Percentiles rank a stretch among this genome's conserved stretches.
These are phyloP conservation scores for Lasioglossum zephyrum DNA, from an alignment of 2,888 invertebrate genomes.

Conservation along the genomic window DNA sequence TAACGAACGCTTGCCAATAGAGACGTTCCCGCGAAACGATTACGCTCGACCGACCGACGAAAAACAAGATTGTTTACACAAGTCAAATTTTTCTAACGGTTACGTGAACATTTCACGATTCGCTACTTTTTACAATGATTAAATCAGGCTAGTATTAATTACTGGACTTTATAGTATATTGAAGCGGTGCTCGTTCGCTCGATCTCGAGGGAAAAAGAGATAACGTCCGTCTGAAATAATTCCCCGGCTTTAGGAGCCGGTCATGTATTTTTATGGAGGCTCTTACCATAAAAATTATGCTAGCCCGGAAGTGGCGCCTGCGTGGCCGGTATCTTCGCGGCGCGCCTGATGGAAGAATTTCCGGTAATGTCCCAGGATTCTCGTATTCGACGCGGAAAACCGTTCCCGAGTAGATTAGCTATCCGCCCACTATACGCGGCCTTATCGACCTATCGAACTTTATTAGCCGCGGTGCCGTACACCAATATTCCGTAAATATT, in stretches of 20 bases:
- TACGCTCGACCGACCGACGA: not conserved
- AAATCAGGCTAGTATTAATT: not conserved
- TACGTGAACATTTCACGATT: not conserved
- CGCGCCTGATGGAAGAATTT: conserved; percentile 6
- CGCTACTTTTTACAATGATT: not conserved
- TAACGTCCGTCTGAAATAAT: conserved; percentile 12
- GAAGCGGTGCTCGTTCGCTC: not conserved
- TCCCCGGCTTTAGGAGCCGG: not conserved
- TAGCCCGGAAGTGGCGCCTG: not conserved
- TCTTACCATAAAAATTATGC: conserved; percentile 12
- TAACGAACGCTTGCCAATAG: conserved; percentile 15
- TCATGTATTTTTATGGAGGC: not conserved
- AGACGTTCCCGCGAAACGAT: not conserved
- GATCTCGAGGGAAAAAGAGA: not conserved
- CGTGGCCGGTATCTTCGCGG: not conserved
- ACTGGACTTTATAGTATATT: not conserved
- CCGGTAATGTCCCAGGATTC: conserved; percentile 8
- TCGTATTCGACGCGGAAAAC: conserved; percentile 1
- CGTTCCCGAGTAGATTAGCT: not conserved
- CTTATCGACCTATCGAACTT: not conserved
- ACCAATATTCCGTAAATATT: not conserved
- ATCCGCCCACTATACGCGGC: not conserved
- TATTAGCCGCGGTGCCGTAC: not conserved
- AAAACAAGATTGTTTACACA: not conserved
- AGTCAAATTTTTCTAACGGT: no score